A percentile compares a stretch with the other conserved stretches of the same genome.
phyloP scores from a whole-genome alignment of 2,797 vertebrate genomes.

The Mastacembelus armatus region DNA sequence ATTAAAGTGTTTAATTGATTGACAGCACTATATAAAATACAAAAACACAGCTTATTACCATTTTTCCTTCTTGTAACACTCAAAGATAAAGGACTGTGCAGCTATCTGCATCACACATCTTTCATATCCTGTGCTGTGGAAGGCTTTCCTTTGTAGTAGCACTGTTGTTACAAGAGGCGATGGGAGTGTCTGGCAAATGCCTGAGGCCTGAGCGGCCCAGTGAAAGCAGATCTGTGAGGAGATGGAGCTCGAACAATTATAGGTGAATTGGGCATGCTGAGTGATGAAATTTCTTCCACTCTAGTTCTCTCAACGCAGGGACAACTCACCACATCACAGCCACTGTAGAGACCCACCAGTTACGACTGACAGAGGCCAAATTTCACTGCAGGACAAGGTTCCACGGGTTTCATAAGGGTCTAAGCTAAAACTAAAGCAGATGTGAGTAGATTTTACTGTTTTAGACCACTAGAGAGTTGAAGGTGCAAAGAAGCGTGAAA shows the following conservation, averaged over 20 bases:
- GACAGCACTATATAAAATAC: no score
- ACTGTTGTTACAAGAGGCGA: slow-evolving; percentile 52
- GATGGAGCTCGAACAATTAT: slow-evolving; percentile 47
- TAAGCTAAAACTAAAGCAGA: slow-evolving; percentile 50
- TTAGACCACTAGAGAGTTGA: slow-evolving; percentile 12
- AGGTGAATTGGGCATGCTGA: slow-evolving; percentile 63
- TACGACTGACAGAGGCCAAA: slow-evolving; percentile 21
- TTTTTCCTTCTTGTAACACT: slow-evolving; percentile 41
- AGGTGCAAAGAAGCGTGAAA: slow-evolving; percentile 64
- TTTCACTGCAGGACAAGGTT: slow-evolving; percentile 26
- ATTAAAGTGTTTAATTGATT: no score
- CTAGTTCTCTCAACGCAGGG: slow-evolving; percentile 52
- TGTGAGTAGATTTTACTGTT: slow-evolving; percentile 41
- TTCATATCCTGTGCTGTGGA: slow-evolving; percentile 59
- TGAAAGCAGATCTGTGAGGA: slow-evolving; percentile 74
- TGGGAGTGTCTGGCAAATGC: slow-evolving; percentile 63
- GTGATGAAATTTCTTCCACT: slow-evolving; percentile 66
- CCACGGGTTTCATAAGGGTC: slow-evolving; percentile 11
- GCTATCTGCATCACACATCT: slow-evolving; percentile 46
- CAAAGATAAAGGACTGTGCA: slow-evolving; percentile 50
- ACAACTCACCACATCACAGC: slow-evolving; percentile 11
- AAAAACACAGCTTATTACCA: slow-evolving; percentile 8
- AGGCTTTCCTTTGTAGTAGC: slow-evolving; percentile 61
- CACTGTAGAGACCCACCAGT: slow-evolving; percentile 4
- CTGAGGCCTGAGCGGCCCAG: slow-evolving; percentile 53